These are phyloP conservation scores for Watsonalla binaria DNA, from an alignment of 2,888 invertebrate species.

Conservation along the genomic window DNA sequence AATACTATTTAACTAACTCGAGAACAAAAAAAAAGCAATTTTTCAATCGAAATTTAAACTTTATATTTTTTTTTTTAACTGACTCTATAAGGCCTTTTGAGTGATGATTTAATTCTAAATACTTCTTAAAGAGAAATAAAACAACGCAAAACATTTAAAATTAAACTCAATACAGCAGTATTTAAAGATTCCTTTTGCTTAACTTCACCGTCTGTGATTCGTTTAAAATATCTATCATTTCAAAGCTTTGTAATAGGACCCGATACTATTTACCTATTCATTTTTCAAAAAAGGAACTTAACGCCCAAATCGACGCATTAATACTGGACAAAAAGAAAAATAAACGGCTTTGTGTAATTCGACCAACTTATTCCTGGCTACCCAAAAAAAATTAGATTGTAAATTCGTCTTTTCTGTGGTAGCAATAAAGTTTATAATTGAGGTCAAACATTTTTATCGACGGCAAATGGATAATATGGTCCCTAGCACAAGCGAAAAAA, in stretches of 20 bases:
- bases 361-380: constrained; percentile 26
- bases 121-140: constrained; percentile 2
- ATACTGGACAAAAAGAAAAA: constrained; percentile 72
- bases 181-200: constrained; percentile 19
- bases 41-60: neutral
- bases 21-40: no score
- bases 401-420: constrained; percentile 1
- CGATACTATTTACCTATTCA: constrained; percentile 76
- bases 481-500: constrained; percentile 43
- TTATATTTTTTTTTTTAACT: constrained; percentile 13
- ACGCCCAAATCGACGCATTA: constrained; percentile 77
- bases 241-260: constrained; percentile 63
- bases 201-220: constrained; percentile 7
- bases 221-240: constrained; percentile 45
- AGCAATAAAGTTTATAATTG: constrained; percentile 26
- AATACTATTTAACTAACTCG: no score
- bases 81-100: constrained; percentile 26
- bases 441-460: constrained; percentile 1
- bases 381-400: neutral
- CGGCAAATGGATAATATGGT: constrained; percentile 15
- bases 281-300: constrained; percentile 75
- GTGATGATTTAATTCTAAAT: constrained; percentile 24
- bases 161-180: constrained; percentile 17
- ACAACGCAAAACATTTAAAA: constrained; percentile 8
- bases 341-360: constrained; percentile 75